Conservation (phyloP, 2,888 invertebrate genomes). For the Rhabditoides inermis region DNA sequence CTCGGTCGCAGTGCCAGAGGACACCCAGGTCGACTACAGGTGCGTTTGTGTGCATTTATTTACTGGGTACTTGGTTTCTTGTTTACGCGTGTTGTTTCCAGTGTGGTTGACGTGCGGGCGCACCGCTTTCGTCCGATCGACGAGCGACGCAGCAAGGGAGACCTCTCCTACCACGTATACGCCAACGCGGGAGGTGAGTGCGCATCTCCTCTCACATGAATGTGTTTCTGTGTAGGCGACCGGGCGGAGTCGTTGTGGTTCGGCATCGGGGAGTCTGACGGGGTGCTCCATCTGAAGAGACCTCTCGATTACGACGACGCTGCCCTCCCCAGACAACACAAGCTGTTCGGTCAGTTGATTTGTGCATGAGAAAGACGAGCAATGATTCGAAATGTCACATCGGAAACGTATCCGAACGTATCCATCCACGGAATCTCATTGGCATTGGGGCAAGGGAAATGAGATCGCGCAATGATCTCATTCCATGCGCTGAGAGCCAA, state of each 20-base stretch:
- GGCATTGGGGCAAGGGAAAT: too few species aligned
- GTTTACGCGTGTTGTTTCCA: slow-evolving; percentile 56
- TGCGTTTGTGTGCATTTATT: slow-evolving; percentile 6
- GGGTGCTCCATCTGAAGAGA: slow-evolving; percentile 87
- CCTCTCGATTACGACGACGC: slow-evolving; percentile 93
- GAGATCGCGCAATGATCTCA: too few species aligned
- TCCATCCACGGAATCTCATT: too few species aligned
- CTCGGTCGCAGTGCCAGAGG: slow-evolving; percentile 88
- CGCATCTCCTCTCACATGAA: too few species aligned
- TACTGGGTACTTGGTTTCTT: not conserved
- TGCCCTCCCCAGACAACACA: slow-evolving; percentile 84
- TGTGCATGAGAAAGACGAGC: too few species aligned
- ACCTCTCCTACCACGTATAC: slow-evolving; percentile 18
- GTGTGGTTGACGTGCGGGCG: slow-evolving; percentile 90
- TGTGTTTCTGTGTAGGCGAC: too few species aligned
- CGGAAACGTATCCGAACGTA: too few species aligned
- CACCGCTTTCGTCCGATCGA: slow-evolving; percentile 68
- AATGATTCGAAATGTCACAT: too few species aligned
- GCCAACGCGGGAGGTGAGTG: too few species aligned
- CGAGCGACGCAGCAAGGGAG: slow-evolving; percentile 28
- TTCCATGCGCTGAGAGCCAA: too few species aligned
- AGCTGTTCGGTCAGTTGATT: slow-evolving; percentile 61
- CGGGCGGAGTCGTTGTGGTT: too few species aligned
- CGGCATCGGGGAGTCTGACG: slow-evolving; percentile 78
- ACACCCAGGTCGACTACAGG: slow-evolving; percentile 82